Evolutionary conservation across 2,888 invertebrate species (phyloP).

Genomic region (Helleia helle): DNA sequence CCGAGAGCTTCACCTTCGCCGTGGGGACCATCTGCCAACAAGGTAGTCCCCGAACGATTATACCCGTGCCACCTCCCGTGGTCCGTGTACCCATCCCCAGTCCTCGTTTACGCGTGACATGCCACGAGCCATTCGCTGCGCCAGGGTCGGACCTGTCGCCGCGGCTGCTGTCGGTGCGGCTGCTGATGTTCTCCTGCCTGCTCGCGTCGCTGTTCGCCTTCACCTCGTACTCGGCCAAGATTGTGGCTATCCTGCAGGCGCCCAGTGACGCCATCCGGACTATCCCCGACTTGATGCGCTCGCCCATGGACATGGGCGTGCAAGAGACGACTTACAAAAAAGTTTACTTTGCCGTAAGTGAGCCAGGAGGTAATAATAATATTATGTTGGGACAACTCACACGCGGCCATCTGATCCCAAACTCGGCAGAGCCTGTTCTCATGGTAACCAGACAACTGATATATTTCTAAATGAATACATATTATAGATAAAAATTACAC

Average conservation of each 20-base stretch:
- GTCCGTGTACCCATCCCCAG: no score
- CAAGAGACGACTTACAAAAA: constrained; percentile 76
- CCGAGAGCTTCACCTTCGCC: constrained; percentile 68
- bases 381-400: no score
- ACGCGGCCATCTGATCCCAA: no score
- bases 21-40: constrained; percentile 76
- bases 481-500: no score
- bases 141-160: constrained; percentile 64
- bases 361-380: no score
- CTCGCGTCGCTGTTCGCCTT: constrained; percentile 72
- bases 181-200: constrained; percentile 71
- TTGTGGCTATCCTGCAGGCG: constrained; percentile 76
- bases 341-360: constrained; percentile 67
- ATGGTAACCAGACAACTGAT: no score
- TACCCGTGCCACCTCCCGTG: no score
- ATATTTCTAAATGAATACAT: no score
- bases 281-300: constrained; percentile 68
- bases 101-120: no score
- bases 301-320: constrained; percentile 70
- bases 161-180: constrained; percentile 58
- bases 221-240: constrained; percentile 79
- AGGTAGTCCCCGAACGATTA: no score
- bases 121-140: no score
- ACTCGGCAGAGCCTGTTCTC: no score
- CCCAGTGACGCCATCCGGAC: constrained; percentile 74